Conservation (phyloP, 2,113 vertebrate species). For the Ochotona princeps region DNA sequence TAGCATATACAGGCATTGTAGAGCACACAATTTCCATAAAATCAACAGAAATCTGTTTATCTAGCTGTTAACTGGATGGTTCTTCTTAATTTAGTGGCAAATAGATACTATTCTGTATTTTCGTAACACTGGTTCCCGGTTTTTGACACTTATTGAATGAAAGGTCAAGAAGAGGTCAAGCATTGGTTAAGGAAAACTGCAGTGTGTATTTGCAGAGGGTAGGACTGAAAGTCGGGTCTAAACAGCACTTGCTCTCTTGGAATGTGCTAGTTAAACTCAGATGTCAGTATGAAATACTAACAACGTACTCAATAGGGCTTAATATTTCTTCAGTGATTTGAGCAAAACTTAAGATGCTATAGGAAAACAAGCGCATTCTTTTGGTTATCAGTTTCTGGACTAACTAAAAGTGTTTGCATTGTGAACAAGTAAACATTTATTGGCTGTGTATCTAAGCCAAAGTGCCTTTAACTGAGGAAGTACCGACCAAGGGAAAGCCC, state of each 20-base stretch:
- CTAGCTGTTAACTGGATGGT: not conserved
- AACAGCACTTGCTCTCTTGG: not conserved
- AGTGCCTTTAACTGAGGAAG: not conserved
- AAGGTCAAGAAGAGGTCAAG: rapidly evolving
- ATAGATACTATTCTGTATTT: not conserved
- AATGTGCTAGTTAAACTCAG: not conserved
- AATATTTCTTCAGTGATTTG: not conserved
- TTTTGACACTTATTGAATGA: not conserved
- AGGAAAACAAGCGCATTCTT: not conserved
- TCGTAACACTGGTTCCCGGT: not conserved
- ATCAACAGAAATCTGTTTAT: not conserved
- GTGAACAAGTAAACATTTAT: not conserved
- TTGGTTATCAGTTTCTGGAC: rapidly evolving
- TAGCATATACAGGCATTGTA: not conserved
- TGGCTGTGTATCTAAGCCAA: not conserved
- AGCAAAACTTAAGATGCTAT: not conserved
- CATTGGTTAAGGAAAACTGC: not conserved
- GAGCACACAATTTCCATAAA: not conserved
- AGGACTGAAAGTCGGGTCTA: rapidly evolving
- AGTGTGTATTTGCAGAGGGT: rapidly evolving
- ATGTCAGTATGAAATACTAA: not conserved
- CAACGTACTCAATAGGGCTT: not conserved
- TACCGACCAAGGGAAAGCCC: not conserved
- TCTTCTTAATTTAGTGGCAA: not conserved
- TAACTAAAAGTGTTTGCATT: not conserved